Evolutionary conservation across 2,888 invertebrate genomes (phyloP), one percentile per base, ranked within the genome.

Genomic region (Kuschelorhynchus macadamiae): DNA sequence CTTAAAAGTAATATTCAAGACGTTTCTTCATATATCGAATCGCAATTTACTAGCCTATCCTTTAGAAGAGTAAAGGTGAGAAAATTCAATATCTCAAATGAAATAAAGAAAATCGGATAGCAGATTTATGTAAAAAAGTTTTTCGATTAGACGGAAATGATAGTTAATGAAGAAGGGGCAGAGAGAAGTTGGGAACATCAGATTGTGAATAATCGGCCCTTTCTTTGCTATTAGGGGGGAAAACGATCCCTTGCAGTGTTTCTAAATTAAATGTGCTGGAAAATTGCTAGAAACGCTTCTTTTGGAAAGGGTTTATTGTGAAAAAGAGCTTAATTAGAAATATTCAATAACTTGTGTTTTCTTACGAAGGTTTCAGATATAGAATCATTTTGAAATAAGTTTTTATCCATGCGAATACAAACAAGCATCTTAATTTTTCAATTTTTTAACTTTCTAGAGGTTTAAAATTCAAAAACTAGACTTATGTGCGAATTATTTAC

Each of bases 191-290:
- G 49, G 52, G 57, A 72, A 75, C 76, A 76, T 76, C 76, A 77
- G 79, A 77, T 78, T 76, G 79, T 79, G 77, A 81, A 80, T 81
- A 79, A 80, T 81, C 78, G 78, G 76, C 77, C 77, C 78, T 78
- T 80, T 78, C 76, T 53, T 47, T 55, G 9, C 56, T 41, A 47
- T 62, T 67, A 62, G 56, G 55, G 44, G 47, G 56, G 49, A 53
- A 18, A 67, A 67, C 55, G 49, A 62, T 39, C 61, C 62, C 49
- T 50, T 36, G 55, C 32, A 61, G 67, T 44, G 49, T 42, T 53
- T 18, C 56, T 50, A 62, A 67, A 67, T 67, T 67, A 67, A 67
- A 67, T 67, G 56, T 50, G 52, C 56, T 20, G 56, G 67, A 67
- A 67, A 67, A 67, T 62, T 50, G 56, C 49, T 33, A 44, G 57